A percentile compares a stretch with the other conserved stretches of the same genome.
Conservation (phyloP, 37 sponge, comb jelly and placozoan genomes). For the Tethya wilhelma region DNA sequence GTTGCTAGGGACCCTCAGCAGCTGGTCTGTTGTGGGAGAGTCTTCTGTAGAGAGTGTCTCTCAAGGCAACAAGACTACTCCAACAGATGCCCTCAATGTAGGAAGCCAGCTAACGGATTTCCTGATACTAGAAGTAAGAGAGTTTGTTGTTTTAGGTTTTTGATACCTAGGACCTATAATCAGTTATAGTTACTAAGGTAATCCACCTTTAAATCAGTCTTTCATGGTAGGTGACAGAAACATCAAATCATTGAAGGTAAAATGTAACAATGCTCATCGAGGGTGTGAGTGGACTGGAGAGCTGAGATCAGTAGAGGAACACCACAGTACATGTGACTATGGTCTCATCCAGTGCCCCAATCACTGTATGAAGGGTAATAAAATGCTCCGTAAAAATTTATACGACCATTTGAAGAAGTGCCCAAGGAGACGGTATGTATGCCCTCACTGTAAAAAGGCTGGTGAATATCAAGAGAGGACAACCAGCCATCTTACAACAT, state of each 20-base stretch:
- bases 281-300: conserved; percentile 44
- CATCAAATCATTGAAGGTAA: conserved; percentile 18
- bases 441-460: conserved; percentile 35
- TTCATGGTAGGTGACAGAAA: conserved; percentile 17
- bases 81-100: too few relatives aligned
- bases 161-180: too few relatives aligned
- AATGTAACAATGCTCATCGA: neutral
- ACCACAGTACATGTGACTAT: conserved; percentile 10
- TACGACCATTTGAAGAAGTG: conserved; percentile 19
- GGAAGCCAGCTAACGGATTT: too few relatives aligned
- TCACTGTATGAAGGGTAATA: conserved; percentile 6
- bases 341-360: conserved; percentile 21
- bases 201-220: too few relatives aligned
- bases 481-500: conserved; percentile 12
- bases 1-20: too few relatives aligned
- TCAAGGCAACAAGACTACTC: too few relatives aligned
- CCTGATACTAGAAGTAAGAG: too few relatives aligned
- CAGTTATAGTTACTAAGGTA: too few relatives aligned
- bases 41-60: too few relatives aligned
- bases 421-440: conserved; percentile 22
- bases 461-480: conserved; percentile 23
- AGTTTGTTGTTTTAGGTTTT: too few relatives aligned
- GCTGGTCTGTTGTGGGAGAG: too few relatives aligned
- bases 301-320: conserved; percentile 10
- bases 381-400: conserved; percentile 14